These are phyloP conservation scores for Vireo griseus DNA, from an alignment of 2,797 vertebrate genomes.

Conservation along the genomic window DNA sequence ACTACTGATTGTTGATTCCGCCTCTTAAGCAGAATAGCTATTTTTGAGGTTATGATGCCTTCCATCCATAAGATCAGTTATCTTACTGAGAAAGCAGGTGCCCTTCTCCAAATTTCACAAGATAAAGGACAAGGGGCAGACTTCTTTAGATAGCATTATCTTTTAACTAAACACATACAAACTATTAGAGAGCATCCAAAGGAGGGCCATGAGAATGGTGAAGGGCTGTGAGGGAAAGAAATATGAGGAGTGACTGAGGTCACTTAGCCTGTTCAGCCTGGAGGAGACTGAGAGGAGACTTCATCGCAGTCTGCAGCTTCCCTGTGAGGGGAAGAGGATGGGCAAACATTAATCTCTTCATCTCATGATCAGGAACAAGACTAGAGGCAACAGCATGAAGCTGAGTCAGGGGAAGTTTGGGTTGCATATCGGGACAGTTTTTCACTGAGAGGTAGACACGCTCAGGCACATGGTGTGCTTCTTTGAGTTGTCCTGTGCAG, in stretches of 20 bases:
- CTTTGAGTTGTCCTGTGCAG: not conserved
- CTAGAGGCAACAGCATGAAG: not conserved
- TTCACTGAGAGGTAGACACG: not conserved
- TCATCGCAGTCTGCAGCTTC: not conserved
- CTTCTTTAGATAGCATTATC: not conserved
- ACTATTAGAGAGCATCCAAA: not conserved
- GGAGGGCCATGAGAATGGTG: fast-evolving
- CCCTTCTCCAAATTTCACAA: not conserved
- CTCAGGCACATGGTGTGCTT: not conserved
- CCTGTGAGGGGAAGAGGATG: not conserved
- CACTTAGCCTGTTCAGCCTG: not conserved
- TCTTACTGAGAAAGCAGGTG: not conserved
- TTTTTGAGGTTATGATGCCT: not conserved
- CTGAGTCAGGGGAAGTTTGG: not conserved
- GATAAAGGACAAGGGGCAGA: not conserved
- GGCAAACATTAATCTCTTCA: not conserved
- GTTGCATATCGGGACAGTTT: not conserved
- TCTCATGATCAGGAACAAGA: not conserved
- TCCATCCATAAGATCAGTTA: not conserved
- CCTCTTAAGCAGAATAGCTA: not conserved
- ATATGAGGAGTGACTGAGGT: fast-evolving
- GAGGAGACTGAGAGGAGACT: not conserved
- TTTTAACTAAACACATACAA: not conserved
- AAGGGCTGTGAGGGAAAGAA: not conserved
- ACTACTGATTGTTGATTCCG: not conserved